These are phyloP conservation scores for Pseudococcus jackbeardsleyi DNA, from an alignment of 2,888 invertebrate species.

Conservation along the genomic window DNA sequence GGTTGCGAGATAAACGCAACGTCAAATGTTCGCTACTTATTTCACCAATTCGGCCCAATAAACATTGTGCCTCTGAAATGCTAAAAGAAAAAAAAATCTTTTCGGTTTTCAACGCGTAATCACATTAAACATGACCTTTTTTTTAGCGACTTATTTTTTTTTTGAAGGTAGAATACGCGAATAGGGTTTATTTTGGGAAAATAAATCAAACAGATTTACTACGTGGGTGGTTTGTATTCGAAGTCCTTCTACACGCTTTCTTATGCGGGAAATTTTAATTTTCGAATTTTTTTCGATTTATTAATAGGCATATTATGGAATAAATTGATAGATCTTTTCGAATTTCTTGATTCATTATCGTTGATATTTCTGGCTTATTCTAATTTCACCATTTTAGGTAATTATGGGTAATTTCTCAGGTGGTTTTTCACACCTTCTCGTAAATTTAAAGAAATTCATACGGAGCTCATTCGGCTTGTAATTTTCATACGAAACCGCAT, in stretches of 20 bases:
- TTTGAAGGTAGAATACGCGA: neutral
- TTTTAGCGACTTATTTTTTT: neutral
- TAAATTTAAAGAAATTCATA: neutral
- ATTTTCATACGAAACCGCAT: neutral
- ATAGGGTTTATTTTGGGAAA: neutral
- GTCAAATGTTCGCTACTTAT: constrained; percentile 8
- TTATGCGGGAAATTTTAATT: too few species aligned
- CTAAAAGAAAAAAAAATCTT: neutral
- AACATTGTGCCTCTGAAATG: neutral
- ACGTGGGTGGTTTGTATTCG: too few species aligned
- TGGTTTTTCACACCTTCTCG: neutral
- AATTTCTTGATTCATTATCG: too few species aligned
- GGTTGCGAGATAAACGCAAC: constrained; percentile 10
- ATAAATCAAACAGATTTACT: neutral
- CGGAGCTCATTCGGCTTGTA: neutral
- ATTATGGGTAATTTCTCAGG: too few species aligned
- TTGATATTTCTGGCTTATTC: too few species aligned
- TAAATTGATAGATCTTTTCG: too few species aligned
- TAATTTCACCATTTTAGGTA: too few species aligned
- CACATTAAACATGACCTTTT: neutral
- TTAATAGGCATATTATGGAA: too few species aligned
- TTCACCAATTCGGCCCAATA: neutral
- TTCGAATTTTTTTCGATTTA: too few species aligned
- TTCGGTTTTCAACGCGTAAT: neutral
- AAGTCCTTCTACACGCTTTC: too few species aligned